Evolutionary conservation across 2,888 invertebrate genomes (phyloP).

Genomic region (Epinotia demarniana): DNA sequence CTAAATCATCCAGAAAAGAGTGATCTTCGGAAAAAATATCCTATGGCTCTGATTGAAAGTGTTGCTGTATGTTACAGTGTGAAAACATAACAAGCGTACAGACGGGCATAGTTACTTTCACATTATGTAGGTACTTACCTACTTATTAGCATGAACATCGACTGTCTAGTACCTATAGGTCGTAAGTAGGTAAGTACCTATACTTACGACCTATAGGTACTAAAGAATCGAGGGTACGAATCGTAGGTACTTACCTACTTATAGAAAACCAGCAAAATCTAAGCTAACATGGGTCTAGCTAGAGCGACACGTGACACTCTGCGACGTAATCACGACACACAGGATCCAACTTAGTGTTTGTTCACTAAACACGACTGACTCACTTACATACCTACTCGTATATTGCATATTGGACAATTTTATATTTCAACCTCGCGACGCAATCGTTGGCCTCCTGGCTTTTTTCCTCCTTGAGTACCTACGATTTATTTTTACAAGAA

Average conservation of each 20-base stretch:
- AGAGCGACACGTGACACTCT: slow-evolving; percentile 10
- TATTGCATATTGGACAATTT: background rate
- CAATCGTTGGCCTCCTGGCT: too few species aligned
- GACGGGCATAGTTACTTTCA: too few species aligned
- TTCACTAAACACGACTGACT: slow-evolving; percentile 15
- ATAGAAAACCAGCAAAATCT: background rate
- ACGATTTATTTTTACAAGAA: too few species aligned
- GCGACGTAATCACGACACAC: slow-evolving; percentile 13
- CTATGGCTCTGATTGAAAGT: too few species aligned
- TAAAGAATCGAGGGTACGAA: too few species aligned
- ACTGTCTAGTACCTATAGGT: too few species aligned
- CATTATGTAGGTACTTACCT: background rate
- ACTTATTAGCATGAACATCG: background rate
- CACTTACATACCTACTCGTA: background rate
- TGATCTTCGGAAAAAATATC: too few species aligned
- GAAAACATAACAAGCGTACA: too few species aligned
- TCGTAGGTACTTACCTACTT: background rate
- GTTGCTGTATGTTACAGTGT: too few species aligned
- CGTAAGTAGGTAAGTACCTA: background rate
- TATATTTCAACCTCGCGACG: background rate
- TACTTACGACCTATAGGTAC: too few species aligned
- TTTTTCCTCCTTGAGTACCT: too few species aligned
- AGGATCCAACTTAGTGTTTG: slow-evolving; percentile 16
- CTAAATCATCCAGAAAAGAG: too few species aligned
- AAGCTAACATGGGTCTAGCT: slow-evolving; percentile 6